Percentiles rank a stretch among this genome's conserved stretches.
Evolutionary conservation across 2,113 vertebrate species (phyloP).

Genomic region (Melanocharis versteri): DNA sequence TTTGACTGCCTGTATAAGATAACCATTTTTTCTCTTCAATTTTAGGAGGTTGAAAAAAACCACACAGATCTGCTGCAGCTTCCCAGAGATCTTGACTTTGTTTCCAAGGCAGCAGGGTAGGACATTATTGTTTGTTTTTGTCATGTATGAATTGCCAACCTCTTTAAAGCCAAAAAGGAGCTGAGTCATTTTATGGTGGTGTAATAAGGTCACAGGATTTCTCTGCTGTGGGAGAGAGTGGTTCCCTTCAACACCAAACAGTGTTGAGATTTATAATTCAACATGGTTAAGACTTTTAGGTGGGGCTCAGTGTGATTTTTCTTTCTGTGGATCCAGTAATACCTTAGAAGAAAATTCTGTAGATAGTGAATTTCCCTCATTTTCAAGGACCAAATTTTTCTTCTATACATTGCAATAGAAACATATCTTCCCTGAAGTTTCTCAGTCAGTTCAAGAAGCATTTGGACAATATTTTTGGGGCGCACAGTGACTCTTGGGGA

Average conservation of each 20-base stretch:
- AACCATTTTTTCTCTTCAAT: neutral
- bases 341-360: neutral
- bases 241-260: neutral
- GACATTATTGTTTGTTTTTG: slow-evolving; percentile 8
- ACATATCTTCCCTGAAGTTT: neutral
- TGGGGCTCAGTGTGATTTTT: neutral
- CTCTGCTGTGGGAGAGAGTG: neutral
- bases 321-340: neutral
- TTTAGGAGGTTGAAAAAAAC: slow-evolving; percentile 84
- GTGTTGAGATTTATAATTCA: neutral
- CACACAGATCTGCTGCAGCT: slow-evolving; percentile 84
- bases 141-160: neutral
- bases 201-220: neutral
- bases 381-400: neutral
- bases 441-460: neutral
- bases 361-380: neutral
- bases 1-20: neutral
- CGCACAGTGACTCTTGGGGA: neutral
- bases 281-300: neutral
- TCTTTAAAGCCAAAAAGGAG: neutral
- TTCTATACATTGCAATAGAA: neutral
- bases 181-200: slow-evolving; percentile 25
- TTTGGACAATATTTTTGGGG: neutral
- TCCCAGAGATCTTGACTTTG: slow-evolving; percentile 82
- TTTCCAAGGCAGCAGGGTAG: slow-evolving; percentile 89